A percentile compares a stretch with the other conserved stretches of the same genome.
These are phyloP conservation scores for Cerastis leucographa DNA, from an alignment of 2,888 invertebrate genomes.

Conservation along the genomic window DNA sequence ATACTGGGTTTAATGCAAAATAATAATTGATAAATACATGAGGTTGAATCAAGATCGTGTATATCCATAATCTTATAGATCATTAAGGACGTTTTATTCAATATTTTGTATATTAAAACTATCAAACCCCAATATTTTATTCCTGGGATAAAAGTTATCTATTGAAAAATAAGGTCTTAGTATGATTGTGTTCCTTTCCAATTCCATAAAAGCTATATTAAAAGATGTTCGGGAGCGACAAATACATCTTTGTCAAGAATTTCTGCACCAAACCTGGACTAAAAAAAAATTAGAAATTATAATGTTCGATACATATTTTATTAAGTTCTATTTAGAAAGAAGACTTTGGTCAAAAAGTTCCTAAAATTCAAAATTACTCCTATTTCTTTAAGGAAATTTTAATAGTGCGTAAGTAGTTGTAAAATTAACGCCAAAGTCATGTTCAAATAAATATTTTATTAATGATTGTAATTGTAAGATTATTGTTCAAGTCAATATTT, in stretches of 20 bases:
- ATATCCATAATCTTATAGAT: neutral
- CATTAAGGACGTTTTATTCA: neutral
- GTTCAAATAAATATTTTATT: conserved; percentile 69
- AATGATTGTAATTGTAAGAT: conserved; percentile 62
- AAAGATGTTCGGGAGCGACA: neutral
- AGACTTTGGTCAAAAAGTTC: conserved; percentile 74
- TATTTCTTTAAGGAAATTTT: conserved; percentile 47
- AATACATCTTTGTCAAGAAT: neutral
- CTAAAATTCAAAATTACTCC: conserved; percentile 74
- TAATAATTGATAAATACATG: conserved; percentile 1
- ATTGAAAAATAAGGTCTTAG: neutral
- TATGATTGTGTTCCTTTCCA: neutral
- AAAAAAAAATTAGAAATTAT: conserved; percentile 1
- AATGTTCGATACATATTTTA: neutral
- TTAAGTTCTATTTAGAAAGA: conserved; percentile 24
- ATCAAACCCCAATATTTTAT: neutral
- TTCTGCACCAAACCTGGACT: neutral
- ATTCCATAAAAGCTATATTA: neutral
- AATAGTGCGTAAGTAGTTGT: conserved; percentile 63
- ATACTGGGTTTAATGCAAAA: neutral
- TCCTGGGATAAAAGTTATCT: neutral
- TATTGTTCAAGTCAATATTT: conserved; percentile 69
- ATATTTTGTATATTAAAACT: neutral
- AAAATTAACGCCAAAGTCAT: conserved; percentile 74
- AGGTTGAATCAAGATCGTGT: neutral